Evolutionary conservation across 1,140 invertebrate species (phyloP).

Genomic region (Mya arenaria): DNA sequence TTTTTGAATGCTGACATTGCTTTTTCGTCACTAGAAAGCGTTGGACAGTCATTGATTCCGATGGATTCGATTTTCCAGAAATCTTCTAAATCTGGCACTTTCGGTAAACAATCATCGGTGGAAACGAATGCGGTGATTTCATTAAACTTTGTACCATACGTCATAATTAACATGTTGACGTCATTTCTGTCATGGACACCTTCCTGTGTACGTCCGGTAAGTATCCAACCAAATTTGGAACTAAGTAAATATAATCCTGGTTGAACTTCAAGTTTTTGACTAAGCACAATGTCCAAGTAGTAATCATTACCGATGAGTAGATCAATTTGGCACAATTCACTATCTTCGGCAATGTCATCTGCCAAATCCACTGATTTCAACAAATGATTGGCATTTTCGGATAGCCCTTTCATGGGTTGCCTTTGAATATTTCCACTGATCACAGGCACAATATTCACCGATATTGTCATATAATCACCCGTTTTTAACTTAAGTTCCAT

Average conservation of each 20-base stretch:
- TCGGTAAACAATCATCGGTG: too few species aligned
- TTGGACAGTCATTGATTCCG: too few species aligned
- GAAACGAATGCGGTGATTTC: too few species aligned
- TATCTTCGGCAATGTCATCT: background rate
- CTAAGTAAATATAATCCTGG: background rate
- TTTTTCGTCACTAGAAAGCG: background rate
- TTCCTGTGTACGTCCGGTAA: too few species aligned
- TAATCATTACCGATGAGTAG: slow-evolving; percentile 16
- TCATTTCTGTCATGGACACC: too few species aligned
- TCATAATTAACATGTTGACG: too few species aligned
- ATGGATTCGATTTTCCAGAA: too few species aligned
- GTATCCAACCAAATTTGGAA: too few species aligned
- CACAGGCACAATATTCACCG: background rate
- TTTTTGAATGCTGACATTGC: slow-evolving; percentile 3
- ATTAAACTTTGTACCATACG: too few species aligned
- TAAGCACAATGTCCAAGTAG: background rate
- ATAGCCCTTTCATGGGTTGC: background rate
- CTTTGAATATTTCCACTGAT: background rate
- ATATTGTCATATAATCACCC: background rate
- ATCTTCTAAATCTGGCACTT: too few species aligned
- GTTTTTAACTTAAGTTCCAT: background rate
- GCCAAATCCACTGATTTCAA: background rate
- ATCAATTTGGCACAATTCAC: background rate
- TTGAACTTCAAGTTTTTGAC: background rate
- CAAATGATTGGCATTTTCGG: background rate